Evolutionary conservation across 2,113 vertebrate genomes (phyloP), one percentile per base, ranked within the genome.

Genomic region (Pseudonaja textilis): DNA sequence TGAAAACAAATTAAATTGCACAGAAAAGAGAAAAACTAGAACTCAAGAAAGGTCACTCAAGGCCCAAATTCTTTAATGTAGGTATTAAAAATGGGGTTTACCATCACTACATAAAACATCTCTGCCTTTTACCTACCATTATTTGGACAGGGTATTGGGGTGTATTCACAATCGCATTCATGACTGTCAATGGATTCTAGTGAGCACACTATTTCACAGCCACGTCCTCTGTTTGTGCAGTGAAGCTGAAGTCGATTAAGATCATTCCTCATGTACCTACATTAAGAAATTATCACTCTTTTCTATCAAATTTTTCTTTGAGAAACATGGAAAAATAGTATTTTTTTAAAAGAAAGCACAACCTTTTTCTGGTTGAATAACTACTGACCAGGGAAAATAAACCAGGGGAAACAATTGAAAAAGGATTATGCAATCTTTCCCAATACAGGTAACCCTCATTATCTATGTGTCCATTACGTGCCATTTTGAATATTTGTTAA

Each of bases 191-290:
- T 95, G 22, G 96, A 98, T 96, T 99, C 98, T 95, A 99, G 96
- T n/a, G 98, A 96, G 96, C 98, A 98, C 94, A 99, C 95, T 94
- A 97, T 97, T 94, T 98, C 98, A 96, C 99, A 99, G 25, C 98
- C 98, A 91, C 97, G 96, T 0, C 96, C 97, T 89, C 96, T 96
- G 93, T 98, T 99, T 96, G 96, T 97, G 93, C 98, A 99, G 9
- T 97, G 98, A 2, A 99, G 97, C 97, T 99, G 98, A 93, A 99
- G 98, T 45, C 97, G 97, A 92, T 97, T 98, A 96, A 99, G 97
- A 96, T 99, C 98, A 92, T 99, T 99, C 89, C 97, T 97, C 99
- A 99, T 99, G 23, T 99, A 99, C 88, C 98, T 99, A 87, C 0
- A 3, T 16, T 56, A 0, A 95, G 69, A 94, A 81, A 12, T 20